These are phyloP conservation scores for Anniella stebbinsi DNA, from an alignment of 2,797 vertebrate genomes.

Conservation along the genomic window DNA sequence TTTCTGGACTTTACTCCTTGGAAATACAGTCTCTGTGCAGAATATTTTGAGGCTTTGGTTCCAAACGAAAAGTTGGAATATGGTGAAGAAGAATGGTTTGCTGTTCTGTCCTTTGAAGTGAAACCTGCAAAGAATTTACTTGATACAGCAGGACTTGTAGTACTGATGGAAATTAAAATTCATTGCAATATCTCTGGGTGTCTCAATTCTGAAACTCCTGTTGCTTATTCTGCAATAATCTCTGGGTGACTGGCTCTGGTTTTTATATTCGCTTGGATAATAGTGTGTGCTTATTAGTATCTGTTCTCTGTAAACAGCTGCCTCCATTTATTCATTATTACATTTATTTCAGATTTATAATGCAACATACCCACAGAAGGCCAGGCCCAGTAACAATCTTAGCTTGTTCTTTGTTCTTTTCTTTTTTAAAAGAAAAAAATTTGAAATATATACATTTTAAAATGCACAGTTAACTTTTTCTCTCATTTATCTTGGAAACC, in stretches of 20 bases:
- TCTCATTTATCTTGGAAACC: not conserved
- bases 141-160: not conserved
- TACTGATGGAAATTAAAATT: not conserved
- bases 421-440: not conserved
- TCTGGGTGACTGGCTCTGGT: not conserved
- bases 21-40: not conserved
- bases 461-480: not conserved
- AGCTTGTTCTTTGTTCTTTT: not conserved
- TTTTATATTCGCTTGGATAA: not conserved
- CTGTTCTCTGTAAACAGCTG: not conserved
- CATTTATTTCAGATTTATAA: not conserved
- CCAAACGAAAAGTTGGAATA: fast-evolving
- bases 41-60: not conserved
- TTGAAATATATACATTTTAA: not conserved
- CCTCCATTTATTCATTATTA: not conserved
- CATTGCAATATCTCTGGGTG: fast-evolving
- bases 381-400: not conserved
- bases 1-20: not conserved
- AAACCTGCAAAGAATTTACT: not conserved
- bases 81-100: not conserved
- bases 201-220: not conserved
- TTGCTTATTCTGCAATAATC: slow-evolving; percentile 24
- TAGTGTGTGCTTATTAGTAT: not conserved
- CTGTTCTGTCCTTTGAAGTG: not conserved
- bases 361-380: not conserved